Percentiles rank a stretch among this genome's conserved stretches.
phyloP scores from a whole-genome alignment of 2,113 vertebrate species.

The Phrynosoma blainvillii region DNA sequence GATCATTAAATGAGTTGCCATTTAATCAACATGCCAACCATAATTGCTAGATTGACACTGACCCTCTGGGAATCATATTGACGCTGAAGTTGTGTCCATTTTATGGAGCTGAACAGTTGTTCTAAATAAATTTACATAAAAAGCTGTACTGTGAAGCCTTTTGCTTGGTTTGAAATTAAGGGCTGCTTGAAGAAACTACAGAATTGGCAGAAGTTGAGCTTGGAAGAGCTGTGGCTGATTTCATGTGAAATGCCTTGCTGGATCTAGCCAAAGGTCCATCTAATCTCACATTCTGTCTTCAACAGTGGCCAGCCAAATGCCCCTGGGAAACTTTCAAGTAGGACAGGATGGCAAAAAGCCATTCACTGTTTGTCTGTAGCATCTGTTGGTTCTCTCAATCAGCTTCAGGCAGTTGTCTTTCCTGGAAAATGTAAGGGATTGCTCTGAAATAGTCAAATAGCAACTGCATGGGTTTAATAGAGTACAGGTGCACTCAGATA shows the following conservation, averaged over 20 bases:
- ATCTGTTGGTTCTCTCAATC: neutral
- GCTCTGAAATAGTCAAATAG: neutral
- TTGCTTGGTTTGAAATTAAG: neutral
- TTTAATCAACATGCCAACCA: constrained; percentile 64
- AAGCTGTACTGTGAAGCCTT: neutral
- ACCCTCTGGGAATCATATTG: constrained; percentile 36
- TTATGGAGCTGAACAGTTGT: neutral
- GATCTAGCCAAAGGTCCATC: constrained; percentile 5
- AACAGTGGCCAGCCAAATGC: neutral
- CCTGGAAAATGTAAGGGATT: neutral
- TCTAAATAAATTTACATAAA: constrained; percentile 3
- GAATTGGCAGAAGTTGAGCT: constrained; percentile 27
- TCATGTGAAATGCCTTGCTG: neutral
- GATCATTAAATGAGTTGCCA: constrained; percentile 45
- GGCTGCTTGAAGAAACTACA: constrained; percentile 2
- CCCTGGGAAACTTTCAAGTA: constrained; percentile 5
- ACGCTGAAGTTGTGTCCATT: constrained; percentile 11
- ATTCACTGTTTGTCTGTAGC: neutral
- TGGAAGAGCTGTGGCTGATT: constrained; percentile 6
- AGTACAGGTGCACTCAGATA: neutral
- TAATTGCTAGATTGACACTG: neutral
- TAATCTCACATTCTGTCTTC: neutral
- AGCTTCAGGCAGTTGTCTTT: neutral
- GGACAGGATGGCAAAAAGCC: neutral
- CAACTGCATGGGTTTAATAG: neutral